Conservation (phyloP, 2,113 vertebrate species). For the Neoarius graeffei region DNA sequence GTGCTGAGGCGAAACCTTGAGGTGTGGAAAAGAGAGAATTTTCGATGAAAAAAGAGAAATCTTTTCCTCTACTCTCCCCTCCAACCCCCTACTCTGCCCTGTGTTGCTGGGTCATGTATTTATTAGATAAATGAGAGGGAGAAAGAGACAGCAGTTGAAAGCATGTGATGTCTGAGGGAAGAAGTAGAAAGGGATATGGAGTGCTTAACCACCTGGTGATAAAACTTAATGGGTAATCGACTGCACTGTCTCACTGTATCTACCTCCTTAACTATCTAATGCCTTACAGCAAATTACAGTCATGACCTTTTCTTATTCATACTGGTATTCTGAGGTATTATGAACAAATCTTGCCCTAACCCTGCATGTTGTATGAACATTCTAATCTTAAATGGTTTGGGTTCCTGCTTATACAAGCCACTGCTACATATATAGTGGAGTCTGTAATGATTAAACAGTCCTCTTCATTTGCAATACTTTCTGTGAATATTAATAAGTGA, state of each 20-base stretch:
- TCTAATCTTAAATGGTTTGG: neutral
- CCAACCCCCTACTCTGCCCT: conserved; percentile 49
- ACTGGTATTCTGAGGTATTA: neutral
- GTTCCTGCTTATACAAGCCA: neutral
- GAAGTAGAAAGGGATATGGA: conserved; percentile 14
- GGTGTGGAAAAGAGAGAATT: conserved; percentile 77
- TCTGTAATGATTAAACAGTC: neutral
- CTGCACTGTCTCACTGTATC: neutral
- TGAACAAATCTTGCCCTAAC: neutral
- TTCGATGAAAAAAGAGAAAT: conserved; percentile 80
- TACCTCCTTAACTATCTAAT: conserved; percentile 7
- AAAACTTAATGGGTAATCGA: conserved; percentile 12
- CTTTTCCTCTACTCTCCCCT: conserved; percentile 69
- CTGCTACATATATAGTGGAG: neutral
- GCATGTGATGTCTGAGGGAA: conserved; percentile 26
- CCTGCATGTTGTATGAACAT: neutral
- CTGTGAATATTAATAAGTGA: neutral
- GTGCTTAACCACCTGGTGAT: conserved; percentile 2
- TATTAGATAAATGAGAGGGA: conserved; percentile 74
- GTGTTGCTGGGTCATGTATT: conserved; percentile 64
- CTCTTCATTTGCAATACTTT: neutral
- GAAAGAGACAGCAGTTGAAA: conserved; percentile 47
- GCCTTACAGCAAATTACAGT: neutral
- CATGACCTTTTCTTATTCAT: neutral
- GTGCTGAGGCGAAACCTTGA: conserved; percentile 76